phyloP scores from a whole-genome alignment of 2,888 invertebrate species.

The Tenthredo livida region DNA sequence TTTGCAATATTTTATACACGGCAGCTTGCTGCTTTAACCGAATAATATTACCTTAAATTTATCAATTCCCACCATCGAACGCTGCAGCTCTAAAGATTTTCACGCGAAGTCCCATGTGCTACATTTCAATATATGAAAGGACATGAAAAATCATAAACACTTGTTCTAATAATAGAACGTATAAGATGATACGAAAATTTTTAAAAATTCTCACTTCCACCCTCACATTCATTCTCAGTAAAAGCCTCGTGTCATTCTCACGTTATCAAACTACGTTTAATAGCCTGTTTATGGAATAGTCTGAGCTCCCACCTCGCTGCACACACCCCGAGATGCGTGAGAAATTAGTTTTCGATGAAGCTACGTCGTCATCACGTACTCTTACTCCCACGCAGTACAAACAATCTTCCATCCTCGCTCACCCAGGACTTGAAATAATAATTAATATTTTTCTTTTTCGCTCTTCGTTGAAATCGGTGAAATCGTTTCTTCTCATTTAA shows the following conservation, averaged over 20 bases:
- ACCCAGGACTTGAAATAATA: not conserved
- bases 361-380: constrained; percentile 38
- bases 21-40: not conserved
- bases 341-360: constrained; percentile 47
- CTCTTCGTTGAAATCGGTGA: not conserved
- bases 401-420: constrained; percentile 3
- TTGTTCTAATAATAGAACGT: not conserved
- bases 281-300: constrained; percentile 34
- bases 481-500: not conserved
- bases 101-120: not conserved
- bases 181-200: not conserved
- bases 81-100: not conserved
- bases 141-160: not conserved
- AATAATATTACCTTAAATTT: constrained; percentile 46
- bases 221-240: not conserved
- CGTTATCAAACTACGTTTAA: constrained; percentile 13
- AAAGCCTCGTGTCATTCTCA: constrained; percentile 34
- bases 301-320: not conserved
- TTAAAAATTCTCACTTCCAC: not conserved
- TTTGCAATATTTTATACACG: constrained; percentile 50
- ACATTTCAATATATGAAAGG: not conserved
- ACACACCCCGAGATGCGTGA: not conserved
- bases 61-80: constrained; percentile 15
- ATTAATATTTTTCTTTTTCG: not conserved
- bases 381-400: not conserved